Evolutionary conservation across 1,140 invertebrate species (phyloP).

Genomic region (Helicoverpa armigera): DNA sequence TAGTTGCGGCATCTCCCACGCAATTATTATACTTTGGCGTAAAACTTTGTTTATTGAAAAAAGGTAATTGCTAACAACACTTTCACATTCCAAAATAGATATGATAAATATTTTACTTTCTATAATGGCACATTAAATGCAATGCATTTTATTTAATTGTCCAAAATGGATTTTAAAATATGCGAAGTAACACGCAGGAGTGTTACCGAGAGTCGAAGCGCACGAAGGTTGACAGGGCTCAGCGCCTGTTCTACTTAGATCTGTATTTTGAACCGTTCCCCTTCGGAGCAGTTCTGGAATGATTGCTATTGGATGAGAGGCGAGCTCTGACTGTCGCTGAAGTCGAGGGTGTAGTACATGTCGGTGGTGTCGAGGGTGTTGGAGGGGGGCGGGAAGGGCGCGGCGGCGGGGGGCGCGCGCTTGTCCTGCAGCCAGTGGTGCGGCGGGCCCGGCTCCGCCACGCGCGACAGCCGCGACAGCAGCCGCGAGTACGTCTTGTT

Average conservation of each 20-base stretch:
- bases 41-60: slow-evolving; percentile 45
- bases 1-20: slow-evolving; percentile 45
- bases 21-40: slow-evolving; percentile 44
- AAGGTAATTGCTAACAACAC: slow-evolving; percentile 39
- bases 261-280: slow-evolving; percentile 81
- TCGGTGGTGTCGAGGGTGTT: slow-evolving; percentile 88
- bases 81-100: slow-evolving; percentile 46
- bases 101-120: slow-evolving; percentile 43
- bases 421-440: slow-evolving; percentile 85
- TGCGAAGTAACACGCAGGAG: neutral
- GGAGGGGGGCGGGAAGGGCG: slow-evolving; percentile 62
- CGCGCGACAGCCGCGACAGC: slow-evolving; percentile 80
- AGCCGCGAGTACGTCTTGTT: slow-evolving; percentile 89
- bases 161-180: slow-evolving; percentile 21
- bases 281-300: slow-evolving; percentile 78
- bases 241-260: slow-evolving; percentile 60
- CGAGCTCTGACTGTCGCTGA: slow-evolving; percentile 90
- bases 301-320: slow-evolving; percentile 90
- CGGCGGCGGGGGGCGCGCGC: slow-evolving; percentile 65
- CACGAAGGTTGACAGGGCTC: neutral
- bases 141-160: slow-evolving; percentile 26
- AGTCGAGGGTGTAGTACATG: slow-evolving; percentile 91
- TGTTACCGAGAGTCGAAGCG: neutral
- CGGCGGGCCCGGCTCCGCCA: slow-evolving; percentile 74
- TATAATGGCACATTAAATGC: slow-evolving; percentile 48